phyloP scores from a whole-genome alignment of 92 coral and sea anemone species.

The Bergia puertoricense region DNA sequence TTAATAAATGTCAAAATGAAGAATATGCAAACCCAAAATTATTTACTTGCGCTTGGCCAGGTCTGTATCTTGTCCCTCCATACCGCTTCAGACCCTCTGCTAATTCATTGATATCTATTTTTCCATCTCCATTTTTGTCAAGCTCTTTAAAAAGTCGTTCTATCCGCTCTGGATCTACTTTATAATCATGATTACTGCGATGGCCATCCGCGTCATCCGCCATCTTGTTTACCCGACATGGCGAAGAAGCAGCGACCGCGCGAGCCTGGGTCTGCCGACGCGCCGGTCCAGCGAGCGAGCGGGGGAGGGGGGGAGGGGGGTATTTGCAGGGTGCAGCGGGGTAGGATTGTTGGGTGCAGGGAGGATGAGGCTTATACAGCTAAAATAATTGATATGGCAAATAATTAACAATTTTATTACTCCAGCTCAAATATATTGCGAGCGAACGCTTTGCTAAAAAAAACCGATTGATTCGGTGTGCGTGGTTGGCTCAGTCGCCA shows the following conservation, averaged over 20 bases:
- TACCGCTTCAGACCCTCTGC: conserved; percentile 85
- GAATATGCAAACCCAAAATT: not conserved
- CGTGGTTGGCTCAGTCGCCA: too few species aligned
- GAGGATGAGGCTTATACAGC: too few species aligned
- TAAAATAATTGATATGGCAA: too few species aligned
- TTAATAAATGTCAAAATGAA: not conserved
- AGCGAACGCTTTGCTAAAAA: too few species aligned
- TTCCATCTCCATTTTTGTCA: conserved; percentile 92
- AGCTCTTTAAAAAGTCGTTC: conserved; percentile 90
- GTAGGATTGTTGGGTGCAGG: too few species aligned
- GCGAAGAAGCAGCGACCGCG: conserved; percentile 12
- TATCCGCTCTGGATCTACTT: conserved; percentile 81
- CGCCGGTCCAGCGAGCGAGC: not conserved
- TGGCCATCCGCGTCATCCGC: conserved; percentile 55
- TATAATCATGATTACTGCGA: conserved; percentile 56
- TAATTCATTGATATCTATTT: conserved; percentile 88
- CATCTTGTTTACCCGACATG: conserved; percentile 54
- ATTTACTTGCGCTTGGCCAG: conserved; percentile 94
- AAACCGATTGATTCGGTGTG: too few species aligned
- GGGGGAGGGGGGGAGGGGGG: not conserved
- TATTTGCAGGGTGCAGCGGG: too few species aligned
- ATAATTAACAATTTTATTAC: too few species aligned
- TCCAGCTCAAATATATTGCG: too few species aligned
- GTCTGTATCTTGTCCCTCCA: conserved; percentile 76
- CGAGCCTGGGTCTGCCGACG: conserved; percentile 1